Evolutionary conservation across 2,113 vertebrate genomes (phyloP).

Genomic region (Indicator indicator): DNA sequence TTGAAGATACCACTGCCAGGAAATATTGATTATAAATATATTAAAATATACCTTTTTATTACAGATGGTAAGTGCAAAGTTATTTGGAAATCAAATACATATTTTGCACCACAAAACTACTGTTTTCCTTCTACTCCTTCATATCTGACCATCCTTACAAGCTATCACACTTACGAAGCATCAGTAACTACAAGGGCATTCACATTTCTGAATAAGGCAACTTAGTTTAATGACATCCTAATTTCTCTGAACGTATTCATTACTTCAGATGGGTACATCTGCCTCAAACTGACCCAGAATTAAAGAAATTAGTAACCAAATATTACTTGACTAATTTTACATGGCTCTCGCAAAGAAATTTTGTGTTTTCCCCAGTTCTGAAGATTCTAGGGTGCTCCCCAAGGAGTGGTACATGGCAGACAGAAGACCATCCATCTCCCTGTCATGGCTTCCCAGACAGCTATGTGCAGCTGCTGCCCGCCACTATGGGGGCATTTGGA

Average conservation of each 20-base stretch:
- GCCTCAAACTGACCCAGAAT: neutral
- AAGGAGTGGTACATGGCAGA: neutral
- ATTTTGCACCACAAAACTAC: neutral
- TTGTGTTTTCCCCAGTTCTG: neutral
- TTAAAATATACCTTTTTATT: no score
- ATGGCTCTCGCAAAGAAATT: neutral
- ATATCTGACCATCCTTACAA: neutral
- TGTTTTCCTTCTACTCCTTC: neutral
- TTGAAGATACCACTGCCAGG: no score
- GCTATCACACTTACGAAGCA: neutral
- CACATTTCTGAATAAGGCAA: neutral
- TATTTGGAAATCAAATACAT: neutral
- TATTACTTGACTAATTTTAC: neutral
- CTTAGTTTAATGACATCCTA: neutral
- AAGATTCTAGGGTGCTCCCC: neutral
- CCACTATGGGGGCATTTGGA: accelerated
- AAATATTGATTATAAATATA: no score
- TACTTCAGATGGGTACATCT: neutral
- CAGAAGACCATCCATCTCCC: no score
- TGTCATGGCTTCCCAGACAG: neutral
- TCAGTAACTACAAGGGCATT: neutral
- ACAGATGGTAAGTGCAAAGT: neutral
- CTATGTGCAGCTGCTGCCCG: neutral
- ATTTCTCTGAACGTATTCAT: neutral
- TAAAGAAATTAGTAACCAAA: neutral